A percentile compares a stretch with the other conserved stretches of the same genome.
These are phyloP conservation scores for Indicator indicator DNA, from an alignment of 2,113 vertebrate genomes.

Conservation along the genomic window DNA sequence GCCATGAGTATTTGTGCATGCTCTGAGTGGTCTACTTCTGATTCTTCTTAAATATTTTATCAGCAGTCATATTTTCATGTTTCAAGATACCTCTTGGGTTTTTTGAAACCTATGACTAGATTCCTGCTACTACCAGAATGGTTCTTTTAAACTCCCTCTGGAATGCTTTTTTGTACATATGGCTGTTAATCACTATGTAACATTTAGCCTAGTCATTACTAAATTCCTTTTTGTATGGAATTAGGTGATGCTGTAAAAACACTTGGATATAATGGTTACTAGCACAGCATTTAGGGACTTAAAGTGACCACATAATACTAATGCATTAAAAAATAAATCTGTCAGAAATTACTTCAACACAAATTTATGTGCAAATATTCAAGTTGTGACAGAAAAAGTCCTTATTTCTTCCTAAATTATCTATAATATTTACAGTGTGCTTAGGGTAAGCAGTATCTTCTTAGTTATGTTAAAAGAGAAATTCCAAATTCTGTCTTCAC, in stretches of 20 bases:
- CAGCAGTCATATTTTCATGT: not conserved
- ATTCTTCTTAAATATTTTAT: not conserved
- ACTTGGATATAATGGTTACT: not conserved
- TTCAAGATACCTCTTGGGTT: not conserved
- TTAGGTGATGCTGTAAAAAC: not conserved
- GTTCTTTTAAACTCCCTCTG: not conserved
- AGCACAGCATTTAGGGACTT: not conserved
- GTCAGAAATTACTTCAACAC: not conserved
- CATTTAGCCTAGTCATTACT: not conserved
- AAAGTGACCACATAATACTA: not conserved
- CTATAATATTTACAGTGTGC: not conserved
- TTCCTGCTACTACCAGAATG: not conserved
- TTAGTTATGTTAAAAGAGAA: not conserved
- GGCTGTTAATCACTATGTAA: not conserved
- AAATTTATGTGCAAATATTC: not conserved
- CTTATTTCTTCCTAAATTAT: not conserved
- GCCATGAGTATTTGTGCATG: not conserved
- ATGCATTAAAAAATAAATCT: not conserved
- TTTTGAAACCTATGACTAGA: not conserved
- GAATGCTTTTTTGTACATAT: not conserved
- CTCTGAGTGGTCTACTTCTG: not conserved
- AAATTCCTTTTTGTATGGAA: not conserved
- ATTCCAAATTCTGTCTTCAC: not conserved
- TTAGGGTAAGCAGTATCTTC: not conserved
- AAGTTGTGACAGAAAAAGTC: not conserved